Evolutionary conservation across 2,888 invertebrate species (phyloP).

Genomic region (Hybos culiciformis): DNA sequence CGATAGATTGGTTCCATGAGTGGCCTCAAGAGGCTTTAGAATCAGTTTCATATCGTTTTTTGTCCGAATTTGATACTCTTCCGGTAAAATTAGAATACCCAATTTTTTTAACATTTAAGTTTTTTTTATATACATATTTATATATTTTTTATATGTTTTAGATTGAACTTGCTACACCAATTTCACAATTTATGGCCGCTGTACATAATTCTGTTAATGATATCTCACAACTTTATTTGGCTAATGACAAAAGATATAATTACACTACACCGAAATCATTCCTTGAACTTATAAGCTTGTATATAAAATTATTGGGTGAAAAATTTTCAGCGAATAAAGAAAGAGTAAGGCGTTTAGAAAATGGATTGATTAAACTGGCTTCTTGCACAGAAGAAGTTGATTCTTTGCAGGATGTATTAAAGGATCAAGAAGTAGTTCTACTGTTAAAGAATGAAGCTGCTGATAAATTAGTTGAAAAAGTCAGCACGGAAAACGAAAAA

Average conservation of each 20-base stretch:
- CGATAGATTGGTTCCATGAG: slow-evolving; percentile 94
- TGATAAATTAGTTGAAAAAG: slow-evolving; percentile 72
- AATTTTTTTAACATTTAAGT: neutral
- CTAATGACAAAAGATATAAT: slow-evolving; percentile 80
- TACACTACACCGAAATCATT: slow-evolving; percentile 96
- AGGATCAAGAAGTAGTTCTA: slow-evolving; percentile 66
- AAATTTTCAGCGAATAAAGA: slow-evolving; percentile 55
- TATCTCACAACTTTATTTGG: slow-evolving; percentile 64
- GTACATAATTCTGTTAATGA: slow-evolving; percentile 80
- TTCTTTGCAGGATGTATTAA: slow-evolving; percentile 57
- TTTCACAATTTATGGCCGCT: slow-evolving; percentile 79
- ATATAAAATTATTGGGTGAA: slow-evolving; percentile 52
- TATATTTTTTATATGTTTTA: slow-evolving; percentile 22
- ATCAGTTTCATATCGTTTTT: slow-evolving; percentile 74
- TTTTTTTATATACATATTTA: neutral
- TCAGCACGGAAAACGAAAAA: slow-evolving; percentile 80
- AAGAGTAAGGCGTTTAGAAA: slow-evolving; percentile 68
- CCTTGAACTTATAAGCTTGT: slow-evolving; percentile 80
- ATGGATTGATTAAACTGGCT: slow-evolving; percentile 75
- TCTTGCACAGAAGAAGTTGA: slow-evolving; percentile 78
- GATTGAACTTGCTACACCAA: slow-evolving; percentile 44
- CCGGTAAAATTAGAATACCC: slow-evolving; percentile 16
- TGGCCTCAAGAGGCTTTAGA: slow-evolving; percentile 87
- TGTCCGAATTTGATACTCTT: slow-evolving; percentile 52
- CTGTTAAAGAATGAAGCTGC: slow-evolving; percentile 82